Evolutionary conservation across 1,140 invertebrate species (phyloP).

Genomic region (Apis dorsata): DNA sequence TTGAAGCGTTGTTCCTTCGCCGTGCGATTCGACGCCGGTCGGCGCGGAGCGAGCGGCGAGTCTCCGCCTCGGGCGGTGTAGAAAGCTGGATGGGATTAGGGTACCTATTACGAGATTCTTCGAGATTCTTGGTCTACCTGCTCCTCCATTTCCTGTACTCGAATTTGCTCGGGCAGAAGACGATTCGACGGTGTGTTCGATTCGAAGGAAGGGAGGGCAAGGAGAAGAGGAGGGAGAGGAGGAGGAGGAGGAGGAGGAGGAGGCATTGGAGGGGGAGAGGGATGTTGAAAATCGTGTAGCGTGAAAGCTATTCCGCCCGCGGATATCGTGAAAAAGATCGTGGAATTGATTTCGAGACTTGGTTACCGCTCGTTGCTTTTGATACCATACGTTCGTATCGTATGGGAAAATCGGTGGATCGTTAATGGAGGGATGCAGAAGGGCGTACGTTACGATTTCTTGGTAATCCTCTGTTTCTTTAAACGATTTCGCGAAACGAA

Average conservation of each 20-base stretch:
- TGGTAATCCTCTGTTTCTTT: background rate
- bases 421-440: background rate
- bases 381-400: slow-evolving; percentile 2
- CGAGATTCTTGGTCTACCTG: slow-evolving; percentile 54
- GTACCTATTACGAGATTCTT: slow-evolving; percentile 62
- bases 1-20: background rate
- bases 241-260: no score
- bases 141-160: slow-evolving; percentile 52
- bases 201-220: background rate
- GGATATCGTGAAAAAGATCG: slow-evolving; percentile 23
- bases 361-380: background rate
- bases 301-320: slow-evolving; percentile 26
- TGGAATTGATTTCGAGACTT: slow-evolving; percentile 14
- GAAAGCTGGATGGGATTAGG: slow-evolving; percentile 63
- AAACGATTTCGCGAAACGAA: background rate
- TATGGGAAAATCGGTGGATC: slow-evolving; percentile 15
- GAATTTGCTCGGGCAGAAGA: slow-evolving; percentile 42
- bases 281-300: slow-evolving; percentile 2
- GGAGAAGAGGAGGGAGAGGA: no score
- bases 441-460: background rate
- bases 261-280: background rate
- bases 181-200: background rate
- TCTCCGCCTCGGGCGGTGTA: slow-evolving; percentile 58
- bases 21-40: slow-evolving; percentile 7
- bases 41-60: background rate